A percentile compares a stretch with the other conserved stretches of the same genome.
Conservation (phyloP, 2,797 vertebrate species). For the Chaenodraco wilsoni region DNA sequence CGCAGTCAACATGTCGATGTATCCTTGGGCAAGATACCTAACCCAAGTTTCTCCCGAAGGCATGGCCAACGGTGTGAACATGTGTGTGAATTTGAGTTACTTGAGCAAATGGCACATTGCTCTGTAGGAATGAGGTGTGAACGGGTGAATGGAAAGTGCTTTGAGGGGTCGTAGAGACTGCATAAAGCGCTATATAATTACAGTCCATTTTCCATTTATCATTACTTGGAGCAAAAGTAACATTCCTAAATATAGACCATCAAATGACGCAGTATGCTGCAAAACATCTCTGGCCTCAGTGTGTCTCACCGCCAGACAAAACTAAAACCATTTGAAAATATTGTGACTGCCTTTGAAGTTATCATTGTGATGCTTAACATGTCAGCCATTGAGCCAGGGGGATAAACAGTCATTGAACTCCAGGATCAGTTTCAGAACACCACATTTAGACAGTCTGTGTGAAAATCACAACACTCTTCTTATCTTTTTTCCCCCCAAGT, state of each 20-base stretch:
- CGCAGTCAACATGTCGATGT: too few species aligned
- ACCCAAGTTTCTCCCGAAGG: too few species aligned
- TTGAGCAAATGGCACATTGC: too few species aligned
- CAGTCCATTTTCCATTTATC: neutral
- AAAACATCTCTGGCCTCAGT: conserved; percentile 26
- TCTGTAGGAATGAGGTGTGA: too few species aligned
- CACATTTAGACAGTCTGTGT: neutral
- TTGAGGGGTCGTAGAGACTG: too few species aligned
- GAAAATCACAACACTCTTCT: conserved; percentile 20
- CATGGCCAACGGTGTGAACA: too few species aligned
- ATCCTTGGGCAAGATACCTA: too few species aligned
- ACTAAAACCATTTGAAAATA: conserved; percentile 30
- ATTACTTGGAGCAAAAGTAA: neutral
- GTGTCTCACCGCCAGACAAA: conserved; percentile 1
- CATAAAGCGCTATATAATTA: too few species aligned
- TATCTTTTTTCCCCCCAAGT: conserved; percentile 6
- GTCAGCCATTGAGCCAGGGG: conserved; percentile 36
- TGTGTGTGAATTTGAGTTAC: too few species aligned
- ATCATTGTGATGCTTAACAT: conserved; percentile 34
- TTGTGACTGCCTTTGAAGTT: conserved; percentile 44
- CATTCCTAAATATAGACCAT: neutral
- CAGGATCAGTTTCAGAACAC: conserved; percentile 30
- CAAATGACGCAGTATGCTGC: neutral
- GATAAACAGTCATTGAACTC: conserved; percentile 51
- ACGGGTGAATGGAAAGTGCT: too few species aligned